These are phyloP conservation scores for Muscicapa striata DNA, from an alignment of 2,797 vertebrate species.

Conservation along the genomic window DNA sequence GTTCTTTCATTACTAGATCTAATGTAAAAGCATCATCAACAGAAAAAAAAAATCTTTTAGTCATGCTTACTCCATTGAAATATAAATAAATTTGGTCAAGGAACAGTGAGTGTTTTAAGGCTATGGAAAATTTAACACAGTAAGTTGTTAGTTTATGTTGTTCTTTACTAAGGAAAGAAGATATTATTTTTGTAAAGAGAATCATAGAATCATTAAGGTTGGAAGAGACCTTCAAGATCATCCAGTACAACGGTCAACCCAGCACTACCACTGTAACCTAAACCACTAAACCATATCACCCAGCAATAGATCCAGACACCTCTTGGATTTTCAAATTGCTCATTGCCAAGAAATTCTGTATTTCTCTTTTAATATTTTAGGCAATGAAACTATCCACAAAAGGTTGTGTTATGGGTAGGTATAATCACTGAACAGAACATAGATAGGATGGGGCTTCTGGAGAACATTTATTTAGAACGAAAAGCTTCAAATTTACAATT, in stretches of 20 bases:
- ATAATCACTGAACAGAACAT: background rate
- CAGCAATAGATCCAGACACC: background rate
- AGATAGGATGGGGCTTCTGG: background rate
- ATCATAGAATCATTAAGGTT: background rate
- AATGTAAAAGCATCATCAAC: background rate
- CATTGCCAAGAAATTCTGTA: background rate
- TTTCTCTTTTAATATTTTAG: background rate
- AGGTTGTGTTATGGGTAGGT: background rate
- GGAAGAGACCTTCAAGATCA: background rate
- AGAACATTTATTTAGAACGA: background rate
- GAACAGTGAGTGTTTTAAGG: background rate
- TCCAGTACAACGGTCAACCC: background rate
- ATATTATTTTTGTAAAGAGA: background rate
- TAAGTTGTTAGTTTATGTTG: background rate
- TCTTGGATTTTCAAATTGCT: background rate
- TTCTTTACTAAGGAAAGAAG: background rate
- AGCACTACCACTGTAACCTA: background rate
- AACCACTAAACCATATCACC: background rate
- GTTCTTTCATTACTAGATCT: background rate
- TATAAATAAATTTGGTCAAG: background rate
- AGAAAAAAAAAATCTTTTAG: background rate
- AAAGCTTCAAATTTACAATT: background rate
- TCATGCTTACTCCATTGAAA: background rate
- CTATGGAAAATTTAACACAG: background rate
- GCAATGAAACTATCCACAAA: background rate